Evolutionary conservation across 1,140 invertebrate species (phyloP), one percentile per base, ranked within the genome.

Genomic region (Zaprionus ornatus): DNA sequence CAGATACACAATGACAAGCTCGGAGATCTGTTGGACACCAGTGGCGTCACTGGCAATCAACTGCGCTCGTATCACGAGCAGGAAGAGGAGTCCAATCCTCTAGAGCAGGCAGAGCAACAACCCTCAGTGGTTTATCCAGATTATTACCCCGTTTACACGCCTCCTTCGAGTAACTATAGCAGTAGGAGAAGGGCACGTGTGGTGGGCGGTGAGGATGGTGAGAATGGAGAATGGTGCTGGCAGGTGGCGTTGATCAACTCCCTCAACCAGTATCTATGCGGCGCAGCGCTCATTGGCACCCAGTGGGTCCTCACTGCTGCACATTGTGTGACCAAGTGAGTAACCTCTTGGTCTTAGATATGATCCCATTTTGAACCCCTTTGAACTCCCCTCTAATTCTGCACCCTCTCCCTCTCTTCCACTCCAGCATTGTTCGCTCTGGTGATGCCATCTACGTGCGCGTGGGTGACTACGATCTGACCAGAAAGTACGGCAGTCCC

Each of bases 221-320:
- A 96, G 74, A 96, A 97, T 27, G 97, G 97, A 7, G 97, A 98
- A 93, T 98, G 97, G 97, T 98, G 98, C 93, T 98, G 98, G 98
- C 98, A 98, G 93, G 97, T 98, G 35, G 98, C 98, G 0, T 94
- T 99, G 50, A 97, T 99, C 84, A 99, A 98, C 91, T 97, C 97
- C 0, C 93, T 97, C 10, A 98, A 99, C 93, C 97, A 98, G 92
- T 98, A 99, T 92, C 94, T 98, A n/a, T 99, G 98, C 92, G 98
- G 98, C 3, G 98, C 98, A 15, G 98, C 98, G 1, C 94, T 99
- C 0, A 98, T 99, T 68, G 98, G 97, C 60, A 98, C 97, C 1
- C 96, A 98, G 91, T 99, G 98, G 98, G 97, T 99, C 10, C 94
- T 99, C 1, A 99, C 97, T 1, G 98, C 98, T 0, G 98, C 98